Evolutionary conservation across 1,140 invertebrate species (phyloP).

Genomic region (Heliconius hermathena): DNA sequence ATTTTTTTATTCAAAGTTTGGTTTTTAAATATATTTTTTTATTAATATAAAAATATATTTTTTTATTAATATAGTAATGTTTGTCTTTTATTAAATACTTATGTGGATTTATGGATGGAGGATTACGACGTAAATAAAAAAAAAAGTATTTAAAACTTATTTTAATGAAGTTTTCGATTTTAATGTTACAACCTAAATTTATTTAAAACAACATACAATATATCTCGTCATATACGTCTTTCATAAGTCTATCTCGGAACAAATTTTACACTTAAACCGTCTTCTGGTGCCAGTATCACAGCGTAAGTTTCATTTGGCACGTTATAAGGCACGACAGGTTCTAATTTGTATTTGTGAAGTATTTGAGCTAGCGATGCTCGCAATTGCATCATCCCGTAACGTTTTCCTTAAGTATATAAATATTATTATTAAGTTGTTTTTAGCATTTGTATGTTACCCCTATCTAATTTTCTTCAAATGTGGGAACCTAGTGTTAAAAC

Average conservation of each 20-base stretch:
- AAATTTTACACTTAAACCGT: constrained; percentile 55
- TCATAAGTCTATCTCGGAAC: constrained; percentile 34
- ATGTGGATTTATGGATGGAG: not conserved
- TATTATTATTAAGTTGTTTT: not conserved
- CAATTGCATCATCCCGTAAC: constrained; percentile 66
- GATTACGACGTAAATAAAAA: not conserved
- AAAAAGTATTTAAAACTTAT: not conserved
- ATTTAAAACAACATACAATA: not conserved
- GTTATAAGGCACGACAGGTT: constrained; percentile 47
- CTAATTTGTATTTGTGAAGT: constrained; percentile 54
- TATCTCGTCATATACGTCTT: not conserved
- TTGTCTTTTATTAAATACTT: too few relatives aligned
- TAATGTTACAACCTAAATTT: not conserved
- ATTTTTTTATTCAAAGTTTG: too few relatives aligned
- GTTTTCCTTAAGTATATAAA: constrained; percentile 59
- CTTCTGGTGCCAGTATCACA: constrained; percentile 52
- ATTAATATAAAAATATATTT: too few relatives aligned
- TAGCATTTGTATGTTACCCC: not conserved
- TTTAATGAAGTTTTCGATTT: not conserved
- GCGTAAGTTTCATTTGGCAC: constrained; percentile 51
- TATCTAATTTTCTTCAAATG: not conserved
- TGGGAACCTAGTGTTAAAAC: too few relatives aligned
- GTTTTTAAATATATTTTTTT: too few relatives aligned
- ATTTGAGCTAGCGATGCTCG: constrained; percentile 58
- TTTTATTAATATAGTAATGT: too few relatives aligned